These are phyloP conservation scores for Dioctria linearis DNA, from an alignment of 2,888 invertebrate species.

Conservation along the genomic window DNA sequence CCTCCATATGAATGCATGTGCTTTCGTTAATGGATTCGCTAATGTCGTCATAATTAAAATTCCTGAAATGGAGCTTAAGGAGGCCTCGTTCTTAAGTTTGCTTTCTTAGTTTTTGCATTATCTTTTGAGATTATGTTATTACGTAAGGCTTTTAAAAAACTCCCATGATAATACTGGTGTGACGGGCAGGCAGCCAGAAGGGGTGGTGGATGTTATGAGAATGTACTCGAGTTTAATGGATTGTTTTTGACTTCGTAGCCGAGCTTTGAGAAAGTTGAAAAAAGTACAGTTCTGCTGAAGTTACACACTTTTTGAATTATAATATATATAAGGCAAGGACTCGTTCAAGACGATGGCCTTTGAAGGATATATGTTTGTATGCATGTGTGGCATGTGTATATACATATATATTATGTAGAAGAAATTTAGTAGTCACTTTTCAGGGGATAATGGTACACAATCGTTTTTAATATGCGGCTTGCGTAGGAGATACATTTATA, in stretches of 20 bases:
- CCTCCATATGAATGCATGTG: background rate
- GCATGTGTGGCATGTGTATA: too few relatives aligned
- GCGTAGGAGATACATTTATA: too few relatives aligned
- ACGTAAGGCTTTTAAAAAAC: background rate
- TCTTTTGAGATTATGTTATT: background rate
- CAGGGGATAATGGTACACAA: too few relatives aligned
- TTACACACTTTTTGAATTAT: background rate
- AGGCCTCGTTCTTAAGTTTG: background rate
- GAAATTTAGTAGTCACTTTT: too few relatives aligned
- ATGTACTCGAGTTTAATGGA: background rate
- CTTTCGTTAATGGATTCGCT: constrained; percentile 31
- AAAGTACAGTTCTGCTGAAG: background rate
- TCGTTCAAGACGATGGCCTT: too few relatives aligned
- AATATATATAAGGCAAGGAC: too few relatives aligned
- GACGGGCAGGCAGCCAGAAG: background rate
- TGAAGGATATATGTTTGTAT: too few relatives aligned
- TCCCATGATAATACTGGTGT: background rate
- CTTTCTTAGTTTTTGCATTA: background rate
- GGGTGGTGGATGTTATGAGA: background rate
- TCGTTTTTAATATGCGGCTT: too few relatives aligned
- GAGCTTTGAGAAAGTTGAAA: background rate
- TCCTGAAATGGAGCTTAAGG: constrained; percentile 1
- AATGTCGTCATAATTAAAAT: constrained; percentile 32
- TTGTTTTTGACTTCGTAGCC: background rate
- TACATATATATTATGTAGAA: too few relatives aligned